Evolutionary conservation across 2,888 invertebrate species (phyloP).

Genomic region (Caenorhabditis macrosperma): DNA sequence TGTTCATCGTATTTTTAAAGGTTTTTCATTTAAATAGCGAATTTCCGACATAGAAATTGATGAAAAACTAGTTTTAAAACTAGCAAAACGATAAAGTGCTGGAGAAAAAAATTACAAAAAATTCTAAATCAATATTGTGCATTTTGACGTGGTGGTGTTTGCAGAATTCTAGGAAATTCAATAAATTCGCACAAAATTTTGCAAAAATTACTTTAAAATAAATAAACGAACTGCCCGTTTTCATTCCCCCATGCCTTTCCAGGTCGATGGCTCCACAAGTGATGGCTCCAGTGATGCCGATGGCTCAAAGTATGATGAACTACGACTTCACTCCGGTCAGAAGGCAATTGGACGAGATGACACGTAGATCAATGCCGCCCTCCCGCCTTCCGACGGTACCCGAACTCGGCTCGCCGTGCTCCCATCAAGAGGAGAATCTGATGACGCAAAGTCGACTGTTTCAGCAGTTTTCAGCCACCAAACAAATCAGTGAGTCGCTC

Average conservation of each 20-base stretch:
- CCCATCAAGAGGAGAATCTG: constrained; percentile 58
- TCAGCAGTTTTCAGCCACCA: constrained; percentile 72
- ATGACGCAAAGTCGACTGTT: constrained; percentile 77
- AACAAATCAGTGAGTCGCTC: constrained; percentile 38
- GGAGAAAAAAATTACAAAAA: too few relatives aligned
- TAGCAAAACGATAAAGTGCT: too few relatives aligned
- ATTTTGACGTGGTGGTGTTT: too few relatives aligned
- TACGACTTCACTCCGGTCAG: constrained; percentile 64
- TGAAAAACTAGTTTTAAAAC: background rate
- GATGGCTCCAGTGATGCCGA: constrained; percentile 52
- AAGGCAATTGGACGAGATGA: constrained; percentile 69
- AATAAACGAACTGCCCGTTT: too few relatives aligned
- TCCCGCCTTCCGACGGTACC: constrained; percentile 69
- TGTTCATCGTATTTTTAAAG: too few relatives aligned
- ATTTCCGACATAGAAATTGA: background rate
- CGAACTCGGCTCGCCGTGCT: constrained; percentile 71
- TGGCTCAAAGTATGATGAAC: constrained; percentile 67
- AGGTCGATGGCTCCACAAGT: constrained; percentile 67
- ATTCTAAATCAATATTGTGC: too few relatives aligned
- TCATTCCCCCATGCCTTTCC: too few relatives aligned
- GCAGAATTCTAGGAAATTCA: too few relatives aligned
- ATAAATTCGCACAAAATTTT: too few relatives aligned
- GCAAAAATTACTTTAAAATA: too few relatives aligned
- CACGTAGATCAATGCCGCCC: constrained; percentile 67
- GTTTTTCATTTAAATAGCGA: too few relatives aligned